Base-by-base conservation (phyloP, 2,797 vertebrate genomes). In the Delichon dasypus region DNA sequence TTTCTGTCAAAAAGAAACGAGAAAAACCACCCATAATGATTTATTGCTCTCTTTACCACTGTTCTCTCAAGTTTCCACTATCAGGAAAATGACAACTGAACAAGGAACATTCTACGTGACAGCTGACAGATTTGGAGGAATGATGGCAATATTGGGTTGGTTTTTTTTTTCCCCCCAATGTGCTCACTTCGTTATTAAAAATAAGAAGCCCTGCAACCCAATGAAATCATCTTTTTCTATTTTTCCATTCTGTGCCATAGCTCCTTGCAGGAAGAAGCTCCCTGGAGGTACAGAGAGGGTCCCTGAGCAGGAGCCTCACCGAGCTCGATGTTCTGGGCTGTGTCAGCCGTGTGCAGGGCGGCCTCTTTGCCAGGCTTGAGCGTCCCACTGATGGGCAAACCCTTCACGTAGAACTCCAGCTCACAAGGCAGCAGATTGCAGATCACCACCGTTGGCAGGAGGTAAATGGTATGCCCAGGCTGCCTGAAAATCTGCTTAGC, bases 351-450 rank as follows among this genome's bases (percentile, higher is more conserved):
- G 84, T 99, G 99, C 42, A 99, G 96, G 7, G 98, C 98, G 0
- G 98, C 98, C 97, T 99, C 99, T 81, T 99, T 99, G 32, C 99
- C 99, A 0, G 99, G 99, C 74, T 99, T 99, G 94, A 99, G 95
- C 0, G 98, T 98, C 66, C 99, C 99, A 47, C 95, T 98, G 93
- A 99, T 99, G 40, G 98, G 97, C 20, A 98, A 97, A 34, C 99
- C 99, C 92, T 99, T 99, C 68, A 99, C 98, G 32, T 99, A 99
- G 96, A 98, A 99, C 96, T 98, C 98, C 16, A 99, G 98, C 82
- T 99, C 99, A 76, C 99, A 99, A 25, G 99, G 99, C 27, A 99
- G 97, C 94, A 99, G 96, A 96, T 99, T 99, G 94, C 98, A 98
- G 94, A 99, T 93, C 4, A 99, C 99, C 96, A 99, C 97, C 0